Evolutionary conservation across 1,140 invertebrate genomes (phyloP).

Genomic region (Rhysida immarginata): DNA sequence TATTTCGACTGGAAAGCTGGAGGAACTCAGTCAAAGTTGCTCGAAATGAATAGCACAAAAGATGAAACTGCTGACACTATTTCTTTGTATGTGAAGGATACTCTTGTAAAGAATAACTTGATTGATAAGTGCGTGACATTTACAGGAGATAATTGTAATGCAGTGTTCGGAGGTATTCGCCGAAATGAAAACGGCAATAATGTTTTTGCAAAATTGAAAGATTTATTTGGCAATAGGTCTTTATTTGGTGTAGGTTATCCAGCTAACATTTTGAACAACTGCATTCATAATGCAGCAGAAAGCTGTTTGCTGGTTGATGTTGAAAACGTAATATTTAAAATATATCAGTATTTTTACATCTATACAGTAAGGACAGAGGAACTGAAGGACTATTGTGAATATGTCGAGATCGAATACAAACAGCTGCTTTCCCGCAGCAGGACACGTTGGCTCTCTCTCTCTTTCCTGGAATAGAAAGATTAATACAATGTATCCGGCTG

Average conservation of each 20-base stretch:
- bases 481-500: slow-evolving; percentile 10
- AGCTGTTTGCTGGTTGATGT: slow-evolving; percentile 11
- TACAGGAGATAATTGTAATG: slow-evolving; percentile 5
- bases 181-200: slow-evolving; percentile 6
- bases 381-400: slow-evolving; percentile 6
- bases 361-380: slow-evolving; percentile 11
- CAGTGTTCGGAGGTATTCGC: slow-evolving; percentile 4
- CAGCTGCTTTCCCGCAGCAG: slow-evolving; percentile 8
- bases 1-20: not conserved
- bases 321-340: slow-evolving; percentile 1
- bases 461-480: not conserved
- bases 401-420: not conserved
- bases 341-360: slow-evolving; percentile 12
- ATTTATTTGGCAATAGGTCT: slow-evolving; percentile 1
- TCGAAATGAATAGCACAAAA: not conserved
- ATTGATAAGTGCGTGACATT: slow-evolving; percentile 4
- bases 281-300: slow-evolving; percentile 10
- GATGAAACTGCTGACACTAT: not conserved
- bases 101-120: not conserved
- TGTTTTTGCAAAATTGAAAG: slow-evolving; percentile 9
- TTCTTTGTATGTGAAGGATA: not conserved
- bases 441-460: slow-evolving; percentile 6
- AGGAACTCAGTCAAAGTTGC: not conserved
- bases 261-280: slow-evolving; percentile 11
- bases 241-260: slow-evolving; percentile 7